Base-by-base conservation (phyloP, 1,140 invertebrate species). In the Drosophila pseudoobscura region DNA sequence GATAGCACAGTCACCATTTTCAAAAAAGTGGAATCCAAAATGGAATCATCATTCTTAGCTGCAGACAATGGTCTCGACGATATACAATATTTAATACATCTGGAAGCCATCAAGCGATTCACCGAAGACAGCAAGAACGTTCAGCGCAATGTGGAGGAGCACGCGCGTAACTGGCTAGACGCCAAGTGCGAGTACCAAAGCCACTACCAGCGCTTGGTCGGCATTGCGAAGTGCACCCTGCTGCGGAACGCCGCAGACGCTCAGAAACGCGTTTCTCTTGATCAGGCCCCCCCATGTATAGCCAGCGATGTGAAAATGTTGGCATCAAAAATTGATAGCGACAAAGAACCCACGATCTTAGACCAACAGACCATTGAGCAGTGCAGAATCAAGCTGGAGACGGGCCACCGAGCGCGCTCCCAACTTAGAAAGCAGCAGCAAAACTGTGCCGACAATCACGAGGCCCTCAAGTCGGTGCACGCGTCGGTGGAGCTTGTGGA, bases 71-170 rank as follows among this genome's bases (percentile, higher is more conserved):
- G 35, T 5, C 11, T 76, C 44, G 71, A 75, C 0, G 89, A 91
- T 41, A 78, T 90, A 24, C 57, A 83, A 9, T 69, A 74, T 41
- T 15, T 90, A 26, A 46, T 90, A 6, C 66, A 89, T n/a, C 15
- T 91, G 51, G 89, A 90, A 43, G 61, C 76, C 3, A 22, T 76
- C 3, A 75, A 75, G 9, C 89, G 89, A 5, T 78, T 73, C n/a
- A 41, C n/a, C 1, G 89, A 91, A 0, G 72, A 87, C 15, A 31
- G 41, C 2, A 74, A 55, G 1, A 73, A 80, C 20, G 39, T 89
- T n/a, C 56, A 69, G 3, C 84, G 79, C 9, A 79, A 90, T 24
- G 70, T 90, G 15, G 78, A 90, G 15, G 84, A 91, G n/a, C 62
- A 83, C 22, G 54, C 51, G 2, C 72, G 74, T 2, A 31, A 53